phyloP scores from a whole-genome alignment of 1,140 invertebrate species.

The Pachyrhynchus sulphureomaculatus region DNA sequence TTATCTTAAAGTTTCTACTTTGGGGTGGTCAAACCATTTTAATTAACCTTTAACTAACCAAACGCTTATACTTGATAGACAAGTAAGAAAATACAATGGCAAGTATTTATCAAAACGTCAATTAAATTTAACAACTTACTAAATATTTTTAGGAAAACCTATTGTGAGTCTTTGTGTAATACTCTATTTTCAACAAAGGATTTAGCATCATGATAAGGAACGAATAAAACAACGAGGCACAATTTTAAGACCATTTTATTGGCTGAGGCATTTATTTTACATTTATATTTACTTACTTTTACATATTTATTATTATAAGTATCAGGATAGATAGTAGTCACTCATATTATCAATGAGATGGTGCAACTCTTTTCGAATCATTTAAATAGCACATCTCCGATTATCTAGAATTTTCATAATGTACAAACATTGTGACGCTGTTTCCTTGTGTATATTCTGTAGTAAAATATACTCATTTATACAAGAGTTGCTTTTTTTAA shows the following conservation, averaged over 20 bases:
- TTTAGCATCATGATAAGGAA: too few species aligned
- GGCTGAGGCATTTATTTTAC: slow-evolving; percentile 49
- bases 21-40: too few species aligned
- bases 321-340: slow-evolving; percentile 47
- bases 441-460: slow-evolving; percentile 32
- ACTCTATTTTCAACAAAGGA: too few species aligned
- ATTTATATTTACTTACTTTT: slow-evolving; percentile 46
- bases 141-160: too few species aligned
- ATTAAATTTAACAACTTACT: too few species aligned
- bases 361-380: slow-evolving; percentile 12
- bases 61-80: too few species aligned
- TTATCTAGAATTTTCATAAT: slow-evolving; percentile 37
- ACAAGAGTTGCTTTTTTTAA: slow-evolving; percentile 30
- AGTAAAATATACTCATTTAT: slow-evolving; percentile 45
- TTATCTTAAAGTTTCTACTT: too few species aligned
- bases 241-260: slow-evolving; percentile 45
- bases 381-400: slow-evolving; percentile 35
- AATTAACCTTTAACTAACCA: too few species aligned
- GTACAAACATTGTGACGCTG: slow-evolving; percentile 31
- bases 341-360: slow-evolving; percentile 21
- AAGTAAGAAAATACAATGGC: too few species aligned
- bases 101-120: too few species aligned
- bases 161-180: too few species aligned
- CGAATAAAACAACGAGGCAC: slow-evolving; percentile 34
- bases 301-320: slow-evolving; percentile 44